These are phyloP conservation scores for Caenorhabditis wallacei DNA, from an alignment of 2,888 invertebrate genomes.

Conservation along the genomic window DNA sequence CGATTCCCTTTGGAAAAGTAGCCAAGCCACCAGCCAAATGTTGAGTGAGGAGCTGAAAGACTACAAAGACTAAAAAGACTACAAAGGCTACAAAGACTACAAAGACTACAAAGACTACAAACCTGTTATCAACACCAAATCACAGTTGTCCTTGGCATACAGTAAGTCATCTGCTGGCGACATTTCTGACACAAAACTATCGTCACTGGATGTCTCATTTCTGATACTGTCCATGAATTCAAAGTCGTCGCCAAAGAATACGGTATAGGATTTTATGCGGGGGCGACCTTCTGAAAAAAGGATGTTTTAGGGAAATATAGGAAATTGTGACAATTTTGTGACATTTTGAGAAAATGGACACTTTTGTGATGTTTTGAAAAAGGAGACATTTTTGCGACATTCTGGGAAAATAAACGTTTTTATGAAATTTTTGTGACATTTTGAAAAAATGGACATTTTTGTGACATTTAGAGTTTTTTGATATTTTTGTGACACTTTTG, in stretches of 20 bases:
- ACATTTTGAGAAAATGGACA: no score
- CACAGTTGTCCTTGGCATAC: background rate
- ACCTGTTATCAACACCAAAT: slow-evolving; percentile 5
- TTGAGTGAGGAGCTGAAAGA: slow-evolving; percentile 8
- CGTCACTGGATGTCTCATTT: background rate
- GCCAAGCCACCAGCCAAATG: slow-evolving; percentile 12
- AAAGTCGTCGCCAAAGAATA: slow-evolving; percentile 9
- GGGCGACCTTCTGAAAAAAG: background rate
- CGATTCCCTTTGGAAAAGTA: slow-evolving; percentile 7
- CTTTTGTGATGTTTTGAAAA: no score
- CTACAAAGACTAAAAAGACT: background rate
- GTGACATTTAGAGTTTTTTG: no score
- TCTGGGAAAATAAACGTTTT: no score
- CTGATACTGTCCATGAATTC: background rate
- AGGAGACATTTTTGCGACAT: no score
- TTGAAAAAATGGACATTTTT: no score
- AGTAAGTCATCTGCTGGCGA: background rate
- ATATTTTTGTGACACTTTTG: no score
- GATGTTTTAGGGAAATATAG: background rate
- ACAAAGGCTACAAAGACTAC: background rate
- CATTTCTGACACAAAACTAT: background rate
- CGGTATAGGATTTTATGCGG: background rate
- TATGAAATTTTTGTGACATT: no score
- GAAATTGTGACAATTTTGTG: no score
- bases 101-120: background rate